Conservation (phyloP, 2,797 vertebrate genomes). For the Protonibea diacanthus region DNA sequence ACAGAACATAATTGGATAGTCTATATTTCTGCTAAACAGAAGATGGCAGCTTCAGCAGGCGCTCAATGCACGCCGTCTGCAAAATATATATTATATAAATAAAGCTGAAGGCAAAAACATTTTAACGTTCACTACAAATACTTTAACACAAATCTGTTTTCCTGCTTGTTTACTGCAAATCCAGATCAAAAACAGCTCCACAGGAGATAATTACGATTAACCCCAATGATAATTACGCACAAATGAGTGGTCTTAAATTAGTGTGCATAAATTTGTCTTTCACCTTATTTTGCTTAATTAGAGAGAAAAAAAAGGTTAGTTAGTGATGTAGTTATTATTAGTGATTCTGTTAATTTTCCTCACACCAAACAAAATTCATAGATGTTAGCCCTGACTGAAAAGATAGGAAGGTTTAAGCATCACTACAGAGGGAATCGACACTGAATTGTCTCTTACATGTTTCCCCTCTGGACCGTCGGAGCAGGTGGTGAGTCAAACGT, state of each 20-base stretch:
- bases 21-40: slow-evolving; percentile 3
- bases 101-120: slow-evolving; percentile 1
- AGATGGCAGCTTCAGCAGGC: not conserved
- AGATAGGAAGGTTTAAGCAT: slow-evolving; percentile 16
- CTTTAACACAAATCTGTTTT: not conserved
- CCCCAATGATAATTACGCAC: not conserved
- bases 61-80: too few relatives aligned
- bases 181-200: not conserved
- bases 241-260: slow-evolving; percentile 18
- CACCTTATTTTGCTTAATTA: slow-evolving; percentile 4
- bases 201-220: slow-evolving; percentile 19
- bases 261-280: slow-evolving; percentile 5
- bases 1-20: not conserved
- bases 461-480: slow-evolving; percentile 11
- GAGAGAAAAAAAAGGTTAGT: not conserved
- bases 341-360: not conserved
- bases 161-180: not conserved
- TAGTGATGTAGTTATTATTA: not conserved
- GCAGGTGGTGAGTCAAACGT: slow-evolving; percentile 39
- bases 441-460: slow-evolving; percentile 17
- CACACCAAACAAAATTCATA: not conserved
- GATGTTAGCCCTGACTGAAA: slow-evolving; percentile 7
- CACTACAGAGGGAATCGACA: not conserved
- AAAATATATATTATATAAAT: too few relatives aligned
- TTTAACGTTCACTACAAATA: not conserved